These are phyloP conservation scores for Orcinus orca DNA, from an alignment of 2,113 vertebrate genomes.

Conservation along the genomic window DNA sequence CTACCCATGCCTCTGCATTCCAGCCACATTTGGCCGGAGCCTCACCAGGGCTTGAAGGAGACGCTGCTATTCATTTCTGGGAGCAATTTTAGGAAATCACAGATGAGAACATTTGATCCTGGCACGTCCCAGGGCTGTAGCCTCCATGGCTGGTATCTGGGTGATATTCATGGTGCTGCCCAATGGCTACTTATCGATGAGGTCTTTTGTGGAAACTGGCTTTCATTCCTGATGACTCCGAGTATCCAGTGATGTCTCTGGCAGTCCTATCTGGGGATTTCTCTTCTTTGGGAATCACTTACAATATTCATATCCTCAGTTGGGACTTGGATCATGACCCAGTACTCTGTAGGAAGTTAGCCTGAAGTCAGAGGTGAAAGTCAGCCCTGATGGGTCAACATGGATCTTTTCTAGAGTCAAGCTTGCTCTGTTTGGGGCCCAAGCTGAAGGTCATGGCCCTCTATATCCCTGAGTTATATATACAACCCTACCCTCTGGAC, in stretches of 20 bases:
- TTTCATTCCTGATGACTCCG: neutral
- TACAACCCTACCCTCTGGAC: neutral
- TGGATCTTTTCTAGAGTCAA: neutral
- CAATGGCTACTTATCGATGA: neutral
- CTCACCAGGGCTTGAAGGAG: neutral
- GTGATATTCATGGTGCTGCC: neutral
- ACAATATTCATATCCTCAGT: neutral
- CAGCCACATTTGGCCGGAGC: accelerated
- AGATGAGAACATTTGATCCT: neutral
- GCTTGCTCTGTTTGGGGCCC: neutral
- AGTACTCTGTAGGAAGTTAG: neutral
- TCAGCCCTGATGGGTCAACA: neutral
- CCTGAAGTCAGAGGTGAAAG: neutral
- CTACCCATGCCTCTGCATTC: neutral
- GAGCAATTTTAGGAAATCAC: conserved; percentile 1
- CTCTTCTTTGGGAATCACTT: neutral
- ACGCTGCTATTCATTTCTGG: neutral
- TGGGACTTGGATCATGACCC: accelerated
- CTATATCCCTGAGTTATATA: neutral
- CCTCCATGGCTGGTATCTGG: neutral
- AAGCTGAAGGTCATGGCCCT: neutral
- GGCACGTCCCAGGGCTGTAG: neutral
- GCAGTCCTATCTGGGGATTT: neutral
- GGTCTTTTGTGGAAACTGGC: neutral
- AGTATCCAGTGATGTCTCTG: neutral